phyloP scores from a whole-genome alignment of 2,797 vertebrate species.

The Coreius guichenoti region DNA sequence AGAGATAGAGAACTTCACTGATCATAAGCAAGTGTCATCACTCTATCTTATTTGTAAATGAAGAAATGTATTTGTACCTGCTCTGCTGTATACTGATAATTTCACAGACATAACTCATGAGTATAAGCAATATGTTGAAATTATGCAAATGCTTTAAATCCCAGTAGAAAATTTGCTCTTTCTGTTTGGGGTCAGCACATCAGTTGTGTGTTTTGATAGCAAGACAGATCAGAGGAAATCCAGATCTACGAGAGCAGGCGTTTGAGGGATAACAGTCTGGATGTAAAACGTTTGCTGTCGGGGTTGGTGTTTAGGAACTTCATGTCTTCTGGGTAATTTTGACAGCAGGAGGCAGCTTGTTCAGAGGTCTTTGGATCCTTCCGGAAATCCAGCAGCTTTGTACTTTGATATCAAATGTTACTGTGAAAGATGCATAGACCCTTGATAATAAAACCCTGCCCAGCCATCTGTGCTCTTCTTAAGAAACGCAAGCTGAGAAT shows the following conservation, averaged over 20 bases:
- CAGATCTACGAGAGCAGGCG: neutral
- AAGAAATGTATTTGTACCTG: neutral
- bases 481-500: neutral
- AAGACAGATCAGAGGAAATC: constrained; percentile 37
- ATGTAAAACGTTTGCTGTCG: constrained; percentile 35
- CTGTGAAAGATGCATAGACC: constrained; percentile 40
- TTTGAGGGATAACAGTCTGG: constrained; percentile 42
- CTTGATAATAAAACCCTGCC: constrained; percentile 43
- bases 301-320: constrained; percentile 46
- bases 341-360: constrained; percentile 50
- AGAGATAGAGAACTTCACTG: neutral
- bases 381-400: constrained; percentile 39
- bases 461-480: constrained; percentile 35
- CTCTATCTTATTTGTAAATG: neutral
- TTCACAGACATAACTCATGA: neutral
- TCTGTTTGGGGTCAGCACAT: constrained; percentile 28
- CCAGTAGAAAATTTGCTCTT: constrained; percentile 15
- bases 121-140: neutral
- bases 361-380: constrained; percentile 50
- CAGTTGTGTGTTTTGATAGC: constrained; percentile 22
- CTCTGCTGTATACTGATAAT: neutral
- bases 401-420: constrained; percentile 47
- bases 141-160: constrained; percentile 15
- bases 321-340: constrained; percentile 36
- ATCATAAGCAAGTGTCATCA: neutral